A percentile compares a stretch with the other conserved stretches of the same genome.
These are phyloP conservation scores for Atethmia centrago DNA, from an alignment of 2,888 invertebrate species.

Conservation along the genomic window DNA sequence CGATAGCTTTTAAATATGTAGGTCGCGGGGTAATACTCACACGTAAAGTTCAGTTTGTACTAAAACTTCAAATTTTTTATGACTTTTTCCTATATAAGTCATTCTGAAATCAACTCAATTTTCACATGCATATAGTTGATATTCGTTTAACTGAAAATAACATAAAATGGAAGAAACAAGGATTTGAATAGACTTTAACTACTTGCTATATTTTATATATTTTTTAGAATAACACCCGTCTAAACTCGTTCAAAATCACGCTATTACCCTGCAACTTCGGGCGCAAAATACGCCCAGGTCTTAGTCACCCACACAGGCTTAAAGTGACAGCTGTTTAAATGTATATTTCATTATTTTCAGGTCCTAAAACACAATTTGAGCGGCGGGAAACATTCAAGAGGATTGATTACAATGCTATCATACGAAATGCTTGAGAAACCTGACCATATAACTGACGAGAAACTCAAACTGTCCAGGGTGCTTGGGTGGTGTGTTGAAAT, in stretches of 20 bases:
- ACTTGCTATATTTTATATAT: not conserved
- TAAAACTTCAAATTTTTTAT: no score
- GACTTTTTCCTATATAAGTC: not conserved
- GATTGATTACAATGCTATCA: slow-evolving; percentile 92
- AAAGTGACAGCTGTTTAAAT: not conserved
- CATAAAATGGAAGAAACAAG: not conserved
- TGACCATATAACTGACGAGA: slow-evolving; percentile 92
- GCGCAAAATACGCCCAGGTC: not conserved
- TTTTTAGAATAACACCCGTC: no score
- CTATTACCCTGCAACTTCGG: not conserved
- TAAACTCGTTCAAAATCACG: not conserved
- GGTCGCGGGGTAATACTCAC: no score
- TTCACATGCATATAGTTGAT: not conserved
- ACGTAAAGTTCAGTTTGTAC: not conserved
- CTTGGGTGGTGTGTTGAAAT: slow-evolving; percentile 98
- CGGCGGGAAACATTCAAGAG: slow-evolving; percentile 95
- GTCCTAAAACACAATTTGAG: slow-evolving; percentile 96
- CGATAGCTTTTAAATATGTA: no score
- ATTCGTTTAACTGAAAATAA: not conserved
- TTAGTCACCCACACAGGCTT: no score
- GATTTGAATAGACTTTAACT: not conserved
- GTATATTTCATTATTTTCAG: slow-evolving; percentile 78
- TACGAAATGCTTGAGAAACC: slow-evolving; percentile 93
- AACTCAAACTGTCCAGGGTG: slow-evolving; percentile 93
- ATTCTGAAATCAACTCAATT: not conserved